phyloP scores from a whole-genome alignment of 2,797 vertebrate species.

The Oophaga sylvatica region DNA sequence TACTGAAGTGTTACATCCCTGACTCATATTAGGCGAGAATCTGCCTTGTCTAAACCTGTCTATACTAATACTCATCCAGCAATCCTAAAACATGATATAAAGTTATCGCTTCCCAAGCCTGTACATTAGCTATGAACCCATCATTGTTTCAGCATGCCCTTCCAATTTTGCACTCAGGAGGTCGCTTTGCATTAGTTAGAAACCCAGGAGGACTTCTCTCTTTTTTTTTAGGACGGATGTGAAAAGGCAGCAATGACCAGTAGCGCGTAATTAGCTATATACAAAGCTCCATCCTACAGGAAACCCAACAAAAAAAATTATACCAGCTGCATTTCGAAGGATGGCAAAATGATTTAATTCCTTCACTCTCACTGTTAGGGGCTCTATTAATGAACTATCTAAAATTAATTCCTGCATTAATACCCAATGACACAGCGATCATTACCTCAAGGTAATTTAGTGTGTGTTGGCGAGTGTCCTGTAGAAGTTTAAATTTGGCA shows the following conservation, averaged over 20 bases:
- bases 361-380: constrained; percentile 7
- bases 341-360: constrained; percentile 53
- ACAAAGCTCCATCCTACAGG: constrained; percentile 49
- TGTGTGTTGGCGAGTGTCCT: constrained; percentile 60
- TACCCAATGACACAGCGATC: constrained; percentile 54
- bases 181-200: constrained; percentile 41
- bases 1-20: not conserved
- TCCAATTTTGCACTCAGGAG: constrained; percentile 36
- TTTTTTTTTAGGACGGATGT: constrained; percentile 38
- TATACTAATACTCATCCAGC: not conserved
- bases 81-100: constrained; percentile 33
- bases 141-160: constrained; percentile 43
- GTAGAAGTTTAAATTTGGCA: constrained; percentile 60
- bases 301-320: constrained; percentile 35
- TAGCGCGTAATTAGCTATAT: constrained; percentile 49
- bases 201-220: constrained; percentile 40
- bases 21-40: not conserved
- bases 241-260: constrained; percentile 54
- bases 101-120: constrained; percentile 9
- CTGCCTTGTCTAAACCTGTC: constrained; percentile 20
- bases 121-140: constrained; percentile 30
- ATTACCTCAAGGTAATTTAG: constrained; percentile 57
- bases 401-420: constrained; percentile 57
- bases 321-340: constrained; percentile 51
- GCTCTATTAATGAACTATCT: constrained; percentile 49